Evolutionary conservation across 2,113 vertebrate species (phyloP).

Genomic region (Mesitornis unicolor): DNA sequence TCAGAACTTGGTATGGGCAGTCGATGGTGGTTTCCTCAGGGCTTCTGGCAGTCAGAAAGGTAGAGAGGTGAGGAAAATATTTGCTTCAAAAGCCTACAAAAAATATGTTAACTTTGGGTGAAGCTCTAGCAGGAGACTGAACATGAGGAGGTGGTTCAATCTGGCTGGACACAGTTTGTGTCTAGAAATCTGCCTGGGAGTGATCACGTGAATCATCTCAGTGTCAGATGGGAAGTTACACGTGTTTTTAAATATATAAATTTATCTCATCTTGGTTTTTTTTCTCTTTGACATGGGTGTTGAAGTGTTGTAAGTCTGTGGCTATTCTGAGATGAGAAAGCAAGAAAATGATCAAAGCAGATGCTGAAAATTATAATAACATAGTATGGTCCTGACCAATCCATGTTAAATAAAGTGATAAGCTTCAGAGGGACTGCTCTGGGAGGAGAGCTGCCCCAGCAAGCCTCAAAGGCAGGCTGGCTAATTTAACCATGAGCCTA

Average conservation of each 20-base stretch:
- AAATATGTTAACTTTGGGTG: not conserved
- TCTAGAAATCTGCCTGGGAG: not conserved
- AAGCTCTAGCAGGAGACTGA: not conserved
- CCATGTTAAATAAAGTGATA: not conserved
- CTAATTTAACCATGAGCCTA: not conserved
- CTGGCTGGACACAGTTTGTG: not conserved
- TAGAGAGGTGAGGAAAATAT: not conserved
- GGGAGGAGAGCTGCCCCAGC: conserved; percentile 1
- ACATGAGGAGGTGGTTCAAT: not conserved
- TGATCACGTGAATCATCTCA: not conserved
- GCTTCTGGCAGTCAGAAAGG: not conserved
- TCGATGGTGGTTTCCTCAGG: not conserved
- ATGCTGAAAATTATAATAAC: not conserved
- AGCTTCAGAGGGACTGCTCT: not conserved
- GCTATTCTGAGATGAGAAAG: not conserved
- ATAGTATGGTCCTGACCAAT: not conserved
- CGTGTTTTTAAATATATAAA: not conserved
- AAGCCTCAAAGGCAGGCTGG: not conserved
- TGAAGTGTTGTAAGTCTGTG: not conserved
- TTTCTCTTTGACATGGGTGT: not conserved
- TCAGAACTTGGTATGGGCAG: not conserved
- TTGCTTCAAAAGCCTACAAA: not conserved
- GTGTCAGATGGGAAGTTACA: not conserved
- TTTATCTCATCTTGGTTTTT: not conserved
- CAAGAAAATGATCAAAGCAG: not conserved